Base-by-base conservation (phyloP, 37 sponge, comb jelly and placozoan species). In the Dysidea cf. avara region DNA sequence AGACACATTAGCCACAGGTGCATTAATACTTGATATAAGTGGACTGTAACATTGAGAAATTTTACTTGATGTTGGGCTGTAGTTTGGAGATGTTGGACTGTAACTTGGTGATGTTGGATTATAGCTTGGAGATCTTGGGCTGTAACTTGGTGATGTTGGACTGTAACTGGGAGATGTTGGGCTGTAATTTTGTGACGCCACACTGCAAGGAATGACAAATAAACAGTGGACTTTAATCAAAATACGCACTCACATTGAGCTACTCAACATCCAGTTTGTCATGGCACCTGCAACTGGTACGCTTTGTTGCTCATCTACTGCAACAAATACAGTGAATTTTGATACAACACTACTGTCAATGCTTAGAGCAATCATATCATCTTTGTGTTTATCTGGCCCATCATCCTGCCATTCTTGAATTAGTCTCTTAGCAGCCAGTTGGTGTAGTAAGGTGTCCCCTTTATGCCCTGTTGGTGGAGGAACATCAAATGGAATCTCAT, bases 381-480 rank as follows among this genome's bases (percentile, higher is more conserved):
- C 46, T 84, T 70, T 34, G 31, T 62, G 14, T 30, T 25, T 18
- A n/a, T 9, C 29, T 49, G 25, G 14, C 31, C 29, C 68, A 25
- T 75, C 46, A 40, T 38, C 13, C 38, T 36, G 34, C 69, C 69
- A 80, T 40, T 81, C 89, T n/a, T 43, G 28, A 63, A 88, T 65
- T 36, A 88, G 84, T 22, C 64, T 14, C 70, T 85, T 90, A 18
- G 86, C 74, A 25, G 91, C 91, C 14, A 90, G 69, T 14, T 85
- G 91, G 75, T 90, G 91, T 53, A 90, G 58, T 20, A 61, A 65
- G 57, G 66, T 39, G 30, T 54, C 71, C n/a, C 11, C 0, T 17
- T 22, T 25, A 26, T n/a, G 7, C 21, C 11, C 17, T 34, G 36
- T 34, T 14, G 26, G 39, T 37, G 22, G 6, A 16, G 57, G 78